Percentiles rank a stretch among this genome's conserved stretches.
These are phyloP conservation scores for Amblyjoppa proteus DNA, from an alignment of 2,888 invertebrate genomes.

Conservation along the genomic window DNA sequence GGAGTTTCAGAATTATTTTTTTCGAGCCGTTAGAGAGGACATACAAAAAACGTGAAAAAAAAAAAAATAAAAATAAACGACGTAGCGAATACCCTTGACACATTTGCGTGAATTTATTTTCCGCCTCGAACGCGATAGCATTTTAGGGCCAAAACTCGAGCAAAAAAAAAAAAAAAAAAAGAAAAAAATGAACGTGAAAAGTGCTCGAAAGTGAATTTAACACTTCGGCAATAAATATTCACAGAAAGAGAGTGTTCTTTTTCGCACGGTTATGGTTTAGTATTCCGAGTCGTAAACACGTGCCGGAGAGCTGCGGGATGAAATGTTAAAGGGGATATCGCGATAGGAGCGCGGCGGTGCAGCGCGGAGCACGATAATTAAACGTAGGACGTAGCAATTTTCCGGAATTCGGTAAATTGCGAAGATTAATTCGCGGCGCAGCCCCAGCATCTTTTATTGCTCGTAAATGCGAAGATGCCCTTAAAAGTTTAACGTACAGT, in stretches of 20 bases:
- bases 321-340: conserved; percentile 5
- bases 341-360: not conserved
- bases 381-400: conserved; percentile 27
- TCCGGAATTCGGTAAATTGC: conserved; percentile 31
- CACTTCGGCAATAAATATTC: not conserved
- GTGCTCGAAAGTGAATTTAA: not conserved
- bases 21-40: too few relatives aligned
- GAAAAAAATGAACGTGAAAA: not conserved
- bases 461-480: conserved; percentile 21
- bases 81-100: too few relatives aligned
- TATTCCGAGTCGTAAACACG: not conserved
- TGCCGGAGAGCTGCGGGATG: not conserved
- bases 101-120: not conserved
- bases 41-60: too few relatives aligned
- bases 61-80: too few relatives aligned
- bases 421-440: conserved; percentile 27
- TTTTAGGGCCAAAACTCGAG: not conserved
- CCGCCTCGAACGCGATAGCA: not conserved
- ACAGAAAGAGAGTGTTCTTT: not conserved
- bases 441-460: conserved; percentile 13
- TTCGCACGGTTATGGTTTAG: not conserved
- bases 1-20: too few relatives aligned
- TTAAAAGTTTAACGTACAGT: not conserved
- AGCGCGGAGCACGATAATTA: conserved; percentile 32
- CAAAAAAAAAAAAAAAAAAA: not conserved